A percentile compares a stretch with the other conserved stretches of the same genome.
Evolutionary conservation across 1,140 invertebrate species (phyloP).

Genomic region (Wasmannia auropunctata): DNA sequence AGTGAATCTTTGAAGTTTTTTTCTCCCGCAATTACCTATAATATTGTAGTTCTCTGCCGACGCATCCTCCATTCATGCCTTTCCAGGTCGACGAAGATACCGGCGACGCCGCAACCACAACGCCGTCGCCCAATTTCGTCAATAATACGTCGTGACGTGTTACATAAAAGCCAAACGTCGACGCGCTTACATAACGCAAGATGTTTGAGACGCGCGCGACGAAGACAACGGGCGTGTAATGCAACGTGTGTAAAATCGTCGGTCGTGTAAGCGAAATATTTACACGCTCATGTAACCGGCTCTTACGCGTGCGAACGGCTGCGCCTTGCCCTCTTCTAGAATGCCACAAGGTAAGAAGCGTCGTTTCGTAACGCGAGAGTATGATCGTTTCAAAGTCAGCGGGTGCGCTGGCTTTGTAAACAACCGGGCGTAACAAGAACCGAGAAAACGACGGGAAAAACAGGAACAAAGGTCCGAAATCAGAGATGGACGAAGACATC

Average conservation of each 20-base stretch:
- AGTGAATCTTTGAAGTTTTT: not conserved
- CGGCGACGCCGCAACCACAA: not conserved
- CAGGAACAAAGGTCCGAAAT: not conserved
- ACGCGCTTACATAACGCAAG: constrained; percentile 76
- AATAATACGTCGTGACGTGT: constrained; percentile 67
- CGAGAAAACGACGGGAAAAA: not conserved
- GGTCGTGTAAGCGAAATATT: constrained; percentile 79
- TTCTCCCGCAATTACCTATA: not conserved
- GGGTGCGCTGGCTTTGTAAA: not conserved
- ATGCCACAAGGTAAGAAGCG: constrained; percentile 76
- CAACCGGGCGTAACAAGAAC: constrained; percentile 1
- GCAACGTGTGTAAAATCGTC: constrained; percentile 69
- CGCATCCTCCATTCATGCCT: not conserved
- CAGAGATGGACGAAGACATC: not conserved
- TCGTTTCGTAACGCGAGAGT: constrained; percentile 75
- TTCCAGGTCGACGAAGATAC: not conserved
- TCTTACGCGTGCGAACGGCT: constrained; percentile 76
- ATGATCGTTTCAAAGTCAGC: constrained; percentile 76
- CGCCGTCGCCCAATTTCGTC: constrained; percentile 64
- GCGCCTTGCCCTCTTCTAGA: constrained; percentile 74
- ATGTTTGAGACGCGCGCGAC: constrained; percentile 62
- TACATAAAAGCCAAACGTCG: constrained; percentile 77
- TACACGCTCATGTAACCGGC: constrained; percentile 80
- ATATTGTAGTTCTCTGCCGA: not conserved
- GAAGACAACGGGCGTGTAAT: constrained; percentile 65